A percentile compares a stretch with the other conserved stretches of the same genome.
Conservation (phyloP, 2,113 vertebrate genomes). For the Sorex fumeus region DNA sequence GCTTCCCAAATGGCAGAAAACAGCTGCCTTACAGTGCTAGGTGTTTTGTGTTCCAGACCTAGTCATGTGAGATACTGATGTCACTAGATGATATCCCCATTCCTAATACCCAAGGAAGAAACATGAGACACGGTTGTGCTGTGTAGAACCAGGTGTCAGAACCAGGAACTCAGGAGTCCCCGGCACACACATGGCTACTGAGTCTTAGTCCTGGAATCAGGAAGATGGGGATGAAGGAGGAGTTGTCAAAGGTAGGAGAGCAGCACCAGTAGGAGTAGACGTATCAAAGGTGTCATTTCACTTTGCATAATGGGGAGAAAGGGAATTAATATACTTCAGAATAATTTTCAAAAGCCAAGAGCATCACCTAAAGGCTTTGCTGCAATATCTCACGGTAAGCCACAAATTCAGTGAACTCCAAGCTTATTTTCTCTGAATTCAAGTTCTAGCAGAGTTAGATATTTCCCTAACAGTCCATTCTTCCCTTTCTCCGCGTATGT, state of each 20-base stretch:
- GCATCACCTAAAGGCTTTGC: neutral
- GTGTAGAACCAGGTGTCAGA: too few species aligned
- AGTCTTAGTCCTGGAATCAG: neutral
- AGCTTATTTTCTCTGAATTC: neutral
- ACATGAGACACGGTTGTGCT: neutral
- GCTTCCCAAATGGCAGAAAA: neutral
- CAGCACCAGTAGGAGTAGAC: neutral
- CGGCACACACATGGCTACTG: neutral
- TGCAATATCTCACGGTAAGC: neutral
- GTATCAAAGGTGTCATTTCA: neutral
- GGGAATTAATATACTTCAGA: neutral
- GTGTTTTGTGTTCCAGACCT: neutral
- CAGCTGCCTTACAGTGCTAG: neutral
- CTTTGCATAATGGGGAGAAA: neutral
- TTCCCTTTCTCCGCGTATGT: neutral
- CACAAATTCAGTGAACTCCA: neutral
- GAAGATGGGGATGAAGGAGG: neutral
- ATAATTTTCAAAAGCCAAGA: slow-evolving; percentile 1
- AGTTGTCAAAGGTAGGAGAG: neutral
- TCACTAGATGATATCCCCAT: neutral
- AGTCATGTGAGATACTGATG: neutral
- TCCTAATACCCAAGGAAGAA: neutral
- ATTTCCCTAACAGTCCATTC: neutral
- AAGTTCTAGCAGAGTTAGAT: neutral
- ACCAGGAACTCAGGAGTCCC: neutral